Conservation (phyloP, 2,797 vertebrate species). For the Diglossa cyanea region DNA sequence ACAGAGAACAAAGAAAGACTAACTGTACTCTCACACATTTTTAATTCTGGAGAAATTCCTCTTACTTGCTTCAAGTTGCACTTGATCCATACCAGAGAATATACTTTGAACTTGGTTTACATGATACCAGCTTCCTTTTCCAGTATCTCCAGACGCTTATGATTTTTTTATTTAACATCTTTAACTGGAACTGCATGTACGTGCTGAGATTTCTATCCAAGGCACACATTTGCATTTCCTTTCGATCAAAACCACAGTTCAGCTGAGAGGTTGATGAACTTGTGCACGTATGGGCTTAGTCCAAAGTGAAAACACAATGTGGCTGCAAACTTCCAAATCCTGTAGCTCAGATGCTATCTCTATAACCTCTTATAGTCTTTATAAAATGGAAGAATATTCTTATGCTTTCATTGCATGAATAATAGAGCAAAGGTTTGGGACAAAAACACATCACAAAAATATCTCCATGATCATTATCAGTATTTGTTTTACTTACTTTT, state of each 20-base stretch:
- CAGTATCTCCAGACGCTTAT: not conserved
- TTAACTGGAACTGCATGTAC: not conserved
- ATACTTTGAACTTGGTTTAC: not conserved
- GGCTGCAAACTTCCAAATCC: not conserved
- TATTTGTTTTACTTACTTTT: not conserved
- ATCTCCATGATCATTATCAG: not conserved
- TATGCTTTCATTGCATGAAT: not conserved
- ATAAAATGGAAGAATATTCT: not conserved
- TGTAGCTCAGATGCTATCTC: not conserved
- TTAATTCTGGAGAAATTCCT: not conserved
- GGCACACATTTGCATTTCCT: not conserved
- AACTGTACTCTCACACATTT: not conserved
- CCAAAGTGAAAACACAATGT: not conserved
- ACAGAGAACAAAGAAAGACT: not conserved
- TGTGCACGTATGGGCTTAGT: fast-evolving
- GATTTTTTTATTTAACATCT: not conserved
- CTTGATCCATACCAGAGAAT: not conserved
- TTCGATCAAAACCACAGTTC: not conserved
- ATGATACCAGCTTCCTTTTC: not conserved
- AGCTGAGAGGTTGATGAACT: not conserved
- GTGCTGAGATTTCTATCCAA: not conserved
- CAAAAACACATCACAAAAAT: not conserved
- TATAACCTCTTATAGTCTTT: not conserved
- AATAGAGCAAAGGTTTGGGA: not conserved
- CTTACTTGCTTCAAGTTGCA: not conserved